Base-by-base conservation (phyloP, 2,797 vertebrate species). In the Orientallactaga sibirica region DNA sequence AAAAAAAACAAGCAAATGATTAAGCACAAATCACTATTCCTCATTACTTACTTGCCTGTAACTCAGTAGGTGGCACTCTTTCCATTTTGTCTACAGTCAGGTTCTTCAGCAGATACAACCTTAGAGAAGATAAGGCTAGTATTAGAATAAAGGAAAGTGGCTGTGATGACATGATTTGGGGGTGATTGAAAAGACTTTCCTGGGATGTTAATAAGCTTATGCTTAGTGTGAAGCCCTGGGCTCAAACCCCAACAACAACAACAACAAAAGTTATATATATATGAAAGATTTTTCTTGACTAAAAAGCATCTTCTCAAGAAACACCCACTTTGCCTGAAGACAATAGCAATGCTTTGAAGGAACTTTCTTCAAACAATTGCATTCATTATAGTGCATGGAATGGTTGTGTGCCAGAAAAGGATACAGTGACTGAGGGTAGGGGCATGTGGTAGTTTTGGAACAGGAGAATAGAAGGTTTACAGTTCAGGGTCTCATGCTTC, bases 31-130 rank as follows among this genome's bases (percentile, higher is more conserved):
- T 93, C 22, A 55, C 37, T 48, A 77, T 80, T 70, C 18, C 22
- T 70, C 58, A 70, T 71, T 24, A 64, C 33, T 71, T 27, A 64
- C 33, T 61, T 91, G 7, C 33, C 7, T 89, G 22, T 43, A 84
- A 43, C 90, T 95, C 77, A 94, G 64, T 91, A 94, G 93, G 82
- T 94, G 93, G 90, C 87, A 93, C 70, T 94, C 64, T 95, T 93
- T 93, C 70, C 81, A 91, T 81, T 86, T 82, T 90, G 75, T 90
- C 66, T 61, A 86, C 86, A 89, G 7, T 7, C 52, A 78, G 62
- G n/a, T 64, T n/a, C 27, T 81, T n/a, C 52, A 91, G 71, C 74
- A n/a, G 20, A 75, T 12, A 62, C 0, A 70, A 24, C 19, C 1
- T 43, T 58, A 27, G 43, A 75, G 43, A 43, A 25, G 48, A 20